Base-by-base conservation (phyloP, 2,113 vertebrate genomes). In the Accipiter cooperii region DNA sequence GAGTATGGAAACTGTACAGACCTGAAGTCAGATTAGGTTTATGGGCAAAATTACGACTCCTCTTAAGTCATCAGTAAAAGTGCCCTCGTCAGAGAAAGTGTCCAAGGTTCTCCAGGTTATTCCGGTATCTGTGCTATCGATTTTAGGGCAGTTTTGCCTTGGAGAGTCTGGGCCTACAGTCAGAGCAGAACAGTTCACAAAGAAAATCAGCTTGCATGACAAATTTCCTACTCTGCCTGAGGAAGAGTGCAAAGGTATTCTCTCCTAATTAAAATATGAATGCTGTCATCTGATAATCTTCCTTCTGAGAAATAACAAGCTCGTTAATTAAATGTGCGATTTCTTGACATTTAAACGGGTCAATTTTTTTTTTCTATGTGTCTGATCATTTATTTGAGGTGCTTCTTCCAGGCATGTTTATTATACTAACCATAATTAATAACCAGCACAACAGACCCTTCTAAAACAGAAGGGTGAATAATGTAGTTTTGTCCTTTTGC, bases 261-360 rank as follows among this genome's bases (percentile, higher is more conserved):
- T 93, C 78, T 95, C 70, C 68, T 96, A 97, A 97, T 97, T 96
- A 97, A 95, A 95, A 91, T 97, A 93, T 92, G 94, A 96, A 97
- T 81, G 75, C 93, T 95, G 95, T 95, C 97, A 96, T 94, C 89
- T 93, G 73, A 91, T 96, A 93, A 95, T 93, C 61, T 77, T 94
- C 69, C 55, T 93, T 93, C 65, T 93, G 89, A 96, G 79, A 90
- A 93, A 93, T 96, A 97, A 96, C 91, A 96, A 95, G 87, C 89
- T 96, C 4, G 3, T 84, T 97, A 96, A 97, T 97, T 97, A 96
- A 97, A 96, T 91, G 76, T 80, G 69, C 15, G 8, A 95, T 95
- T 97, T 96, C 84, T 89, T 93, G 93, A 97, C 93, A 97, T 97
- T 97, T 97, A 96, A 96, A 81, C 65, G 82, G 95, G 89, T 95